Evolutionary conservation across 2,113 vertebrate genomes (phyloP), one percentile per base, ranked within the genome.

Genomic region (Typhlomys cinereus): DNA sequence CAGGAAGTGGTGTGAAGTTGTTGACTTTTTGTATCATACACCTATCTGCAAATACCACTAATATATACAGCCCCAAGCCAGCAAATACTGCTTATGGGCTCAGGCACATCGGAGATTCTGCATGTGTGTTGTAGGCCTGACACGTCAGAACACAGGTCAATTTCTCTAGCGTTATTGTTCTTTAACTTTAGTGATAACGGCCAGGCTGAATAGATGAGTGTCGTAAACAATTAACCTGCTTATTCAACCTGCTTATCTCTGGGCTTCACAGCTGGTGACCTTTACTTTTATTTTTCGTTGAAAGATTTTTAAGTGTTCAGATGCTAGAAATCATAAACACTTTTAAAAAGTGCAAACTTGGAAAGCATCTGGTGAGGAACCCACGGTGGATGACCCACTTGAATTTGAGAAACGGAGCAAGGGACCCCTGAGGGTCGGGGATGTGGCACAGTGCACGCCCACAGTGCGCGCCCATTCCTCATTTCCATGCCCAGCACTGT

Each of bases 201-300:
- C 21, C 57, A 21, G 61, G 50, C 2, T 73, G 73, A 78, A 67
- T n/a, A 95, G 93, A 88, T 71, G 73, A 83, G 15, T 83, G 92
- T 93, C 74, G 92, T 48, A 83, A 94, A 84, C n/a, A 92, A 89
- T 83, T 71, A 93, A 87, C 46, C 93, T 95, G n/a, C n/a, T n/a
- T n/a, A n/a, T 18, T 34, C 29, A 84, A 20, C 18, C 48, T 81
- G n/a, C 82, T 95, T 95, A 48, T 91, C 84, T 95, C 90, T 44
- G 67, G n/a, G 84, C 75, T 89, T 94, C 36, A 82, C 1, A 87
- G 9, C 46, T 80, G 31, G 41, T 36, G 86, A 34, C 9, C 79
- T 88, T 83, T 41, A 36, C 18, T 57, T 88, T 34, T 36, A 12
- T 71, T 76, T 90, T 52, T n/a, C 27, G 2, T 29, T 1, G 3